Percentiles rank a stretch among this genome's conserved stretches.
Conservation (phyloP, 2,113 vertebrate species). For the Bolborhynchus lineola region DNA sequence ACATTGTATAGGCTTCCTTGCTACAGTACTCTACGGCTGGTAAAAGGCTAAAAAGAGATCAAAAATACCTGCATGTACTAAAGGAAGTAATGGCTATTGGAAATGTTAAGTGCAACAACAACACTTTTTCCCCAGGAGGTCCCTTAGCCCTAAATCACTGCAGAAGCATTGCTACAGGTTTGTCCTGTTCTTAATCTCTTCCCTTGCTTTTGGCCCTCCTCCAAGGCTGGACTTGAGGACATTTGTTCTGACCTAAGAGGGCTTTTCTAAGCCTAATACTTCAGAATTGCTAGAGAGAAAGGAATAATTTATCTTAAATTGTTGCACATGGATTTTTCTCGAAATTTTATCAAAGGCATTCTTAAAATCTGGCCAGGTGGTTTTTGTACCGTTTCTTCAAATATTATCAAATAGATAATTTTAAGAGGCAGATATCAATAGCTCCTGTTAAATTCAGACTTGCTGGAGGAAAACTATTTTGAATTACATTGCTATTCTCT, state of each 20-base stretch:
- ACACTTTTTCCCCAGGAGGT: background rate
- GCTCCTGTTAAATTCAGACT: background rate
- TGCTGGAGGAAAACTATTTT: background rate
- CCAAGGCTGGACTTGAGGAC: conserved; percentile 4
- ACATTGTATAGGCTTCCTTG: background rate
- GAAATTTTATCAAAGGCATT: background rate
- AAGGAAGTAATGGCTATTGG: background rate
- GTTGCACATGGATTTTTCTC: background rate
- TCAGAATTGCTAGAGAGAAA: background rate
- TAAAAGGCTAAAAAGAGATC: background rate
- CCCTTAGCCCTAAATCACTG: background rate
- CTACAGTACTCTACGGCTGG: background rate
- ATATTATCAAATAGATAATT: background rate
- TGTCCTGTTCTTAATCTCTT: background rate
- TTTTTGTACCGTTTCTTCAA: conserved; percentile 12
- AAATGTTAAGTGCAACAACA: background rate
- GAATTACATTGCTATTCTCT: background rate
- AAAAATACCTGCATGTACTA: background rate
- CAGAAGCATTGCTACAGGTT: background rate
- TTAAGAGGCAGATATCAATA: background rate
- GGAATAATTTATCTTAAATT: background rate
- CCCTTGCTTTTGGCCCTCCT: background rate
- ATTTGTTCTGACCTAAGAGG: conserved; percentile 11
- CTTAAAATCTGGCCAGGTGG: background rate
- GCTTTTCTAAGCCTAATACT: background rate